Conservation (phyloP, 1,140 invertebrate genomes). For the Zaprionus tsacasi region DNA sequence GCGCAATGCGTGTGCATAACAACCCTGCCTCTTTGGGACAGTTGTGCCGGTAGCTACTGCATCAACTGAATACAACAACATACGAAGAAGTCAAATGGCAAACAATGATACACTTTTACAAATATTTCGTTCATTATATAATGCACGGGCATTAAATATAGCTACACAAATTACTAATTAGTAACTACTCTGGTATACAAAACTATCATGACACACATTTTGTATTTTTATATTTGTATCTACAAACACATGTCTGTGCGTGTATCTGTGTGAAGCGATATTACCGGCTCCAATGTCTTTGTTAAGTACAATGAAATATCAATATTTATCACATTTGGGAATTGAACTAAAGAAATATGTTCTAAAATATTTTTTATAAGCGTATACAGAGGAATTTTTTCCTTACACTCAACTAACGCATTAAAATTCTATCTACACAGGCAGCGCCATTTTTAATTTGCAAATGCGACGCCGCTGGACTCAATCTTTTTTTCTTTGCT, state of each 20-base stretch:
- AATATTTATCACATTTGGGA: not conserved
- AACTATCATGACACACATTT: not conserved
- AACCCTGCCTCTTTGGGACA: constrained; percentile 34
- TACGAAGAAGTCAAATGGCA: not conserved
- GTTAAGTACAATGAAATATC: not conserved
- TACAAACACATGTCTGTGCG: not conserved
- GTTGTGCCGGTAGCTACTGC: constrained; percentile 43
- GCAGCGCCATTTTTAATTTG: constrained; percentile 79
- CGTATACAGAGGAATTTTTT: constrained; percentile 27
- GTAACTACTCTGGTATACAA: not conserved
- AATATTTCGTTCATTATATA: constrained; percentile 12
- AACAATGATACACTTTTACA: not conserved
- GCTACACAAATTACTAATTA: not conserved
- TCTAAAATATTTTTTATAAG: not conserved
- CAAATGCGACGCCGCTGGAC: constrained; percentile 41
- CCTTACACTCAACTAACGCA: constrained; percentile 20
- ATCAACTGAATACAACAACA: constrained; percentile 12
- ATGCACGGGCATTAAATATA: not conserved
- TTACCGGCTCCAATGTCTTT: constrained; percentile 9
- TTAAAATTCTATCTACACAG: constrained; percentile 59
- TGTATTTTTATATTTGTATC: not conserved
- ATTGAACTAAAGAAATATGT: not conserved
- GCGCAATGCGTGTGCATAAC: constrained; percentile 32
- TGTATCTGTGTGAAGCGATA: constrained; percentile 24
- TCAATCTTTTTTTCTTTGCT: constrained; percentile 4